Percentiles rank a stretch among this genome's conserved stretches.
phyloP scores from a whole-genome alignment of 1,140 invertebrate genomes.

The Wasmannia auropunctata region DNA sequence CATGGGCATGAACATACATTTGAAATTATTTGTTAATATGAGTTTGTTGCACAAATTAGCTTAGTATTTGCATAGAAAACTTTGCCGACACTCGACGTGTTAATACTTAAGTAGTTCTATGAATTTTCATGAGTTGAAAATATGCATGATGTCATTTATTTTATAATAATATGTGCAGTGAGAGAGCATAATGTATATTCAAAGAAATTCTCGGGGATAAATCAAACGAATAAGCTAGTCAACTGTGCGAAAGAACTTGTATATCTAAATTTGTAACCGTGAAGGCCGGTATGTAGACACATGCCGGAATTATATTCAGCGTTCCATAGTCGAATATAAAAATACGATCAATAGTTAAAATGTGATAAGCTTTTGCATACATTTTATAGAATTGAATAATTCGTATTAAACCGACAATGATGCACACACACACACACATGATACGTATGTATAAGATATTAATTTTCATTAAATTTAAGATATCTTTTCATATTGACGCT shows the following conservation, averaged over 20 bases:
- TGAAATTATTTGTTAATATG: conserved; percentile 29
- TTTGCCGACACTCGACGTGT: conserved; percentile 31
- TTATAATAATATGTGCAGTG: conserved; percentile 39
- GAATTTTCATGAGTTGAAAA: conserved; percentile 55
- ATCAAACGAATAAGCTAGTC: conserved; percentile 3
- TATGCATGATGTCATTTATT: conserved; percentile 57
- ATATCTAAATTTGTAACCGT: conserved; percentile 12
- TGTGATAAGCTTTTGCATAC: neutral
- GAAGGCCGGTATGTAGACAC: conserved; percentile 14
- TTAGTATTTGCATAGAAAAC: conserved; percentile 46
- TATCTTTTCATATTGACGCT: no score
- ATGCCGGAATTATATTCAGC: neutral
- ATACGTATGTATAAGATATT: neutral
- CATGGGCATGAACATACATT: neutral
- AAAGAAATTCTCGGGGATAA: conserved; percentile 16
- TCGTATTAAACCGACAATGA: neutral
- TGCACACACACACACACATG: no score
- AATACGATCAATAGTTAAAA: neutral
- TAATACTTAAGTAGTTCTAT: conserved; percentile 48
- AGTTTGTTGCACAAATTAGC: conserved; percentile 24
- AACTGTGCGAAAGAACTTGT: neutral
- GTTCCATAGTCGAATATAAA: neutral
- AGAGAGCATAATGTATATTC: conserved; percentile 8
- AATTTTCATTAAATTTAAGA: neutral
- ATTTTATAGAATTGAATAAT: neutral